Evolutionary conservation across 2,113 vertebrate species (phyloP), one percentile per base, ranked within the genome.

Genomic region (Vicugna pacos): DNA sequence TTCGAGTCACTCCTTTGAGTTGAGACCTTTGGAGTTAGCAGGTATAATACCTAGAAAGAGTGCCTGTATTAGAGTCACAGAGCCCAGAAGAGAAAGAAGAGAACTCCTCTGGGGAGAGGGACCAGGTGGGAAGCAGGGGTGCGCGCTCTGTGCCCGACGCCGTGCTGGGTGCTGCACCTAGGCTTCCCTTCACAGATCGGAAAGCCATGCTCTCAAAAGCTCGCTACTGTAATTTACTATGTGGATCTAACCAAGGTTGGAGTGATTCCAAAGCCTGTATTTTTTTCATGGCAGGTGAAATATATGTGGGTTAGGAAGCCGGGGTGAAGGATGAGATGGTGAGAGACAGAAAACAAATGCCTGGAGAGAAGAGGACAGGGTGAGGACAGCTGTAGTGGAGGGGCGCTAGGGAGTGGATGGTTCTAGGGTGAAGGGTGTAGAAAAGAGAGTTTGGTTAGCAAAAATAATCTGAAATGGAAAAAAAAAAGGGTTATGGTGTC

Each of bases 1-100:
- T 77, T 72, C 26, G 28, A 26, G 28, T 91, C 56, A 85, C 52
- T 93, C 46, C 54, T 97, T 50, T 81, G 60, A 64, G 15, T 91
- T 96, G 75, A 97, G 87, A 93, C 54, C 67, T 89, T 92, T 89
- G 76, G 60, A 64, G 83, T 81, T 92, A 67, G 76, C 75, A 92
- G 32, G 11, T 92, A 0, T 76, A 15, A 60, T 79, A 86, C 32
- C 42, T 75, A 52, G 48, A 84, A 95, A 87, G 56, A 88, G 22
- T 86, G 75, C 67, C 54, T 60, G 2, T 67, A 54, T 84, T 48
- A 60, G 46, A 75, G 80, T 79, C 77, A 30, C 8, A 46, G 26
- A 46, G 50, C 56, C 35, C 38, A 72, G 38, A 50, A 85, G 67
- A 80, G 69, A 35, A 65, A 73, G 62, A 70, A 42, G 62, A 76